Evolutionary conservation across 2,797 vertebrate species (phyloP).

Genomic region (Girardinus metallicus): DNA sequence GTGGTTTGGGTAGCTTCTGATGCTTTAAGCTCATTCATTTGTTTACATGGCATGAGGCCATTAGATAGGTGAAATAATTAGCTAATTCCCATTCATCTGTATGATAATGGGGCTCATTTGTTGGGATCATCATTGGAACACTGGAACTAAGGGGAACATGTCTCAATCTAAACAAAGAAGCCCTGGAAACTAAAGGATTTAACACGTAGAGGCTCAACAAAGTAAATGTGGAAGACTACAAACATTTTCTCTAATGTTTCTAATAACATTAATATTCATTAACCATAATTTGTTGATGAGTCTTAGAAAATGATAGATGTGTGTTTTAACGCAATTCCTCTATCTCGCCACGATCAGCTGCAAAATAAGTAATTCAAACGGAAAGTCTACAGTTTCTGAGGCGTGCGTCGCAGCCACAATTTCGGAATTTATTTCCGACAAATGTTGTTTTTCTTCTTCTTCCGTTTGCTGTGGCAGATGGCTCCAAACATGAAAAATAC

Average conservation of each 20-base stretch:
- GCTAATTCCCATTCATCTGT: conserved; percentile 64
- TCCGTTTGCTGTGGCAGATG: conserved; percentile 9
- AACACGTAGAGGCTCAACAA: background rate
- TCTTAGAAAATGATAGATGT: background rate
- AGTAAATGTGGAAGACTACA: background rate
- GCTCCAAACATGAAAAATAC: background rate
- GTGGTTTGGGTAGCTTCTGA: conserved; percentile 17
- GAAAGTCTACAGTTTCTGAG: background rate
- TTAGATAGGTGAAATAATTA: conserved; percentile 65
- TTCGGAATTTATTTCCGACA: conserved; percentile 7
- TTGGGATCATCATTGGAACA: conserved; percentile 35
- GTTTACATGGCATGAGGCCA: conserved; percentile 47
- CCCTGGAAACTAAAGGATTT: background rate
- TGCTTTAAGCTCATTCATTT: conserved; percentile 28
- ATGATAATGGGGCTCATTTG: conserved; percentile 68
- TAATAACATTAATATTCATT: background rate
- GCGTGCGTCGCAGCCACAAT: background rate
- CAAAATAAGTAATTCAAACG: background rate
- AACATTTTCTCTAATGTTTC: background rate
- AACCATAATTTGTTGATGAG: background rate
- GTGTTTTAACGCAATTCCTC: background rate
- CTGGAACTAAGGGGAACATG: conserved; percentile 39
- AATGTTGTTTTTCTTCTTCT: conserved; percentile 1
- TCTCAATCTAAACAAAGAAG: conserved; percentile 46
- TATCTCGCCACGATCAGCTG: background rate